These are phyloP conservation scores for Rostratula benghalensis DNA, from an alignment of 2,113 vertebrate genomes.

Conservation along the genomic window DNA sequence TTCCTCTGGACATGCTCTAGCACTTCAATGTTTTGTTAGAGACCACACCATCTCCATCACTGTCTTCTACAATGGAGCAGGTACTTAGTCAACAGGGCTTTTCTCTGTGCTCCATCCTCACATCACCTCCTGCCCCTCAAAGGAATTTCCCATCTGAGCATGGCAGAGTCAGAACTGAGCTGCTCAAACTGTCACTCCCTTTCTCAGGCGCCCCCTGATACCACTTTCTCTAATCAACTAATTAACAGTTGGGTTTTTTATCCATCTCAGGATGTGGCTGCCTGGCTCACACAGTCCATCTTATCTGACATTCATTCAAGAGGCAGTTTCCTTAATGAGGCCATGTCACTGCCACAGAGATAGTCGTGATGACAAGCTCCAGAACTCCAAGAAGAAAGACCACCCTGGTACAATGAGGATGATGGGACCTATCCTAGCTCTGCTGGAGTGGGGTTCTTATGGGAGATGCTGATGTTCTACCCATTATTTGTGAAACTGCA, in stretches of 20 bases:
- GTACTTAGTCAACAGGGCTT: neutral
- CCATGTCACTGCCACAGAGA: neutral
- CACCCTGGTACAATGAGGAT: neutral
- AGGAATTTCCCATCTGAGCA: neutral
- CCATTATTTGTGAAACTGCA: constrained; percentile 34
- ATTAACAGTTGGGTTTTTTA: neutral
- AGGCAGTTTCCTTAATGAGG: neutral
- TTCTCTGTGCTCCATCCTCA: neutral
- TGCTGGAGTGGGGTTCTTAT: neutral
- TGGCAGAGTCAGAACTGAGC: neutral
- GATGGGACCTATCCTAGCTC: neutral
- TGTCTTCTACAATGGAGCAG: neutral
- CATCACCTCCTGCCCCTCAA: neutral
- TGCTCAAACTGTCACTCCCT: neutral
- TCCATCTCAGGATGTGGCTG: neutral
- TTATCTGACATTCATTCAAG: constrained; percentile 32
- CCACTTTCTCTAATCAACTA: neutral
- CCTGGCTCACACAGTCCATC: neutral
- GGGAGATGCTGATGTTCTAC: neutral
- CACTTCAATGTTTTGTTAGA: neutral
- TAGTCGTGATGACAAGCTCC: neutral
- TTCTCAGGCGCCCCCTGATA: neutral
- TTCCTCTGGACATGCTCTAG: too few species aligned
- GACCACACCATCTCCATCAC: neutral
- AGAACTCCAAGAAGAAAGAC: neutral